Conservation (phyloP, 2,888 invertebrate genomes). For the Fragum fragum region DNA sequence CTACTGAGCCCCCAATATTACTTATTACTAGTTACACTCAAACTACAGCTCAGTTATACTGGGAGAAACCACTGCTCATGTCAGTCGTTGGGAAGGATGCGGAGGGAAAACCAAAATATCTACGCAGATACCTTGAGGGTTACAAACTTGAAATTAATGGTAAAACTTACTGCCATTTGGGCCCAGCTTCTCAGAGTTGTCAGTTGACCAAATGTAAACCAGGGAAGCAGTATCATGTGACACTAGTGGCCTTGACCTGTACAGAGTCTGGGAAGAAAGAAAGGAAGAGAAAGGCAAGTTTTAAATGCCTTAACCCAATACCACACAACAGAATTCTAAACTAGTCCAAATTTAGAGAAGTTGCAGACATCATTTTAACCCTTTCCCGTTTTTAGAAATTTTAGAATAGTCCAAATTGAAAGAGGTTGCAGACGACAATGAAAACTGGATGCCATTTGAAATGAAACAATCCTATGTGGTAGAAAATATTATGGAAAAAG, state of each 20-base stretch:
- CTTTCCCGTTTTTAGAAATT: too few relatives aligned
- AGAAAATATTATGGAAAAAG: too few relatives aligned
- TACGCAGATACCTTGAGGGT: constrained; percentile 85
- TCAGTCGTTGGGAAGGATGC: constrained; percentile 82
- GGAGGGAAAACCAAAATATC: constrained; percentile 81
- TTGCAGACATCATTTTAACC: too few relatives aligned
- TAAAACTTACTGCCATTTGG: constrained; percentile 84
- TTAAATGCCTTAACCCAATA: too few relatives aligned
- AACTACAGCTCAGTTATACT: constrained; percentile 84
- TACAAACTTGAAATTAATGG: constrained; percentile 86
- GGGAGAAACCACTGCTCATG: constrained; percentile 86
- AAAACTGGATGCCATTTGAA: too few relatives aligned
- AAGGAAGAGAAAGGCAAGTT: constrained; percentile 77
- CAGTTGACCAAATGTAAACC: constrained; percentile 86
- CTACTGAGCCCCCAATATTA: constrained; percentile 84
- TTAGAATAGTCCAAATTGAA: too few relatives aligned
- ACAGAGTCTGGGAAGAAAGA: constrained; percentile 84
- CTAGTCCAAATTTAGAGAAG: too few relatives aligned
- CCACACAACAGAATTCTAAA: too few relatives aligned
- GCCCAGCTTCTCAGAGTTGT: constrained; percentile 84
- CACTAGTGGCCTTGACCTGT: constrained; percentile 85
- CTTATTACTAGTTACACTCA: constrained; percentile 83
- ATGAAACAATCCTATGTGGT: too few relatives aligned
- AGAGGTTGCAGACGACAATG: too few relatives aligned
- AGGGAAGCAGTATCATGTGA: constrained; percentile 84